phyloP scores from a whole-genome alignment of 1,140 invertebrate genomes.

The Aplysia californica region DNA sequence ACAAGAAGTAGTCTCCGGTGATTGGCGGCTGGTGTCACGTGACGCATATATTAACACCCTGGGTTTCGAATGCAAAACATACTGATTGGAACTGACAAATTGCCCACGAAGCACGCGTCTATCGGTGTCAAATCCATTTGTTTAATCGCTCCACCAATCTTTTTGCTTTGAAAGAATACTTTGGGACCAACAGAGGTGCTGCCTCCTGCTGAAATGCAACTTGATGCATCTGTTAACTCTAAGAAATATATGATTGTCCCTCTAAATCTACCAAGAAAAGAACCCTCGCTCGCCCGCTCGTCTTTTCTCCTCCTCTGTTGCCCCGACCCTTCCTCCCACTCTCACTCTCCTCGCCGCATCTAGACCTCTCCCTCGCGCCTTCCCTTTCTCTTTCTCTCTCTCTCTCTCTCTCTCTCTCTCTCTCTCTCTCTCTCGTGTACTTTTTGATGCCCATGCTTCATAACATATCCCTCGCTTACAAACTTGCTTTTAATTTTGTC shows the following conservation, averaged over 20 bases:
- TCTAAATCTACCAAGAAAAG: too few species aligned
- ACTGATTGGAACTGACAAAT: constrained; percentile 39
- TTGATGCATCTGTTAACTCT: background rate
- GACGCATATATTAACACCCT: constrained; percentile 50
- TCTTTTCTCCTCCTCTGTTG: background rate
- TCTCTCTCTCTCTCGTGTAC: too few species aligned
- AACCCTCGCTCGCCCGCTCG: background rate
- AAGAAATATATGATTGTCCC: background rate
- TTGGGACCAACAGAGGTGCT: constrained; percentile 10
- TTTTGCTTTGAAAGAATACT: constrained; percentile 11
- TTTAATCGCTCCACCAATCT: constrained; percentile 31
- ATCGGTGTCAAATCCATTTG: constrained; percentile 30
- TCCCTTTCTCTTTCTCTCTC: too few species aligned
- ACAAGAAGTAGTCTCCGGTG: constrained; percentile 33
- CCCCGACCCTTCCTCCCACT: too few species aligned
- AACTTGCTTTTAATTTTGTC: too few species aligned
- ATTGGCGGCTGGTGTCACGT: constrained; percentile 46
- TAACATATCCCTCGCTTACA: too few species aligned
- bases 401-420: too few species aligned
- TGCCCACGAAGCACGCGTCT: constrained; percentile 31
- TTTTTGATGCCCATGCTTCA: too few species aligned
- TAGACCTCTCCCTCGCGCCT: too few species aligned
- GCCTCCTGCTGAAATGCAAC: background rate
- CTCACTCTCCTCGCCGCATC: too few species aligned
- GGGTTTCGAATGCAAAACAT: constrained; percentile 45